A percentile compares a stretch with the other conserved stretches of the same genome.
Evolutionary conservation across 2,113 vertebrate genomes (phyloP).

Genomic region (Jacana jacana): DNA sequence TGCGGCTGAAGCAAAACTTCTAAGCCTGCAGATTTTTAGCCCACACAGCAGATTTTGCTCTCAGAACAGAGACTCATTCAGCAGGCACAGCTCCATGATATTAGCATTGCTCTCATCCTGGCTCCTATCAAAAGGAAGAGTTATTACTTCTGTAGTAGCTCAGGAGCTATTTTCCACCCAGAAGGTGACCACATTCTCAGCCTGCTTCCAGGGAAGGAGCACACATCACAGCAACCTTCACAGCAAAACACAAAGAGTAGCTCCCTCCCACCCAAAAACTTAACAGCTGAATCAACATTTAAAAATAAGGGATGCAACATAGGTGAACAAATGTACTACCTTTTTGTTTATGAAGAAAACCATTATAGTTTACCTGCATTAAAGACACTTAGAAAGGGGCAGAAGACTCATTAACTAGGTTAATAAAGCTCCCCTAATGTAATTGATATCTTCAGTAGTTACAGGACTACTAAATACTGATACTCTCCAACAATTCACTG

Average conservation of each 20-base stretch:
- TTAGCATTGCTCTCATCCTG: accelerated
- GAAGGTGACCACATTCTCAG: accelerated
- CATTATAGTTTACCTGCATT: neutral
- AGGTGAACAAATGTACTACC: neutral
- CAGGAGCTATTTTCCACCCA: accelerated
- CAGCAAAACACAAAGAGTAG: neutral
- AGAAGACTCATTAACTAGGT: neutral
- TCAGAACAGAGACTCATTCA: neutral
- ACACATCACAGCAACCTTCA: neutral
- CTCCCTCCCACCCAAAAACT: neutral
- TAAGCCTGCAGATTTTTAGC: neutral
- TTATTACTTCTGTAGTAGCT: accelerated
- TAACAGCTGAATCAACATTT: neutral
- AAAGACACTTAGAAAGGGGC: neutral
- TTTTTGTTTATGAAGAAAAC: neutral
- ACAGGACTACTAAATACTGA: neutral
- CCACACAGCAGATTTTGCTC: neutral
- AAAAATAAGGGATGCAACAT: accelerated
- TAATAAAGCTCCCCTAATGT: neutral
- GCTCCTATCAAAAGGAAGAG: neutral
- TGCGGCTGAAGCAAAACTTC: neutral
- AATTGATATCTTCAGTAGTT: neutral
- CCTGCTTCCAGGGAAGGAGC: accelerated
- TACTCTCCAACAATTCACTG: neutral
- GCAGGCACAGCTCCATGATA: neutral